These are phyloP conservation scores for Coryphaenoides rupestris DNA, from an alignment of 2,113 vertebrate species.

Conservation along the genomic window DNA sequence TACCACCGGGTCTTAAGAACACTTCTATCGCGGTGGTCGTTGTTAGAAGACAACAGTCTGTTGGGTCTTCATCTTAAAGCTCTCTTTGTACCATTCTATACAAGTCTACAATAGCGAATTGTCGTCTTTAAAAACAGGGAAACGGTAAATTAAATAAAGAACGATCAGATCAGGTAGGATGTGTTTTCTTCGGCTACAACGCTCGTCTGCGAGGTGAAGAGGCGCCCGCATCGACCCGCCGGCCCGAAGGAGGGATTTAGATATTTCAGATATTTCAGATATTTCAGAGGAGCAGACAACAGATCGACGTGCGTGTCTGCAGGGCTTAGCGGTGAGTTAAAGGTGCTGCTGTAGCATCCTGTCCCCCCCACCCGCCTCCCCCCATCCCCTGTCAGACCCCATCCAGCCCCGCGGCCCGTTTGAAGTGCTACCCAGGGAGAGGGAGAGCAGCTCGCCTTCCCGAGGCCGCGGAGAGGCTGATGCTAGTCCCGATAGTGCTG, in stretches of 20 bases:
- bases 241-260: not conserved
- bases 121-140: too few relatives aligned
- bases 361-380: constrained; percentile 29
- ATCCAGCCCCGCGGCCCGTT: constrained; percentile 44
- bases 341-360: constrained; percentile 24
- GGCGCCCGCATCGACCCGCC: not conserved
- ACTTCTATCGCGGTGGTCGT: too few relatives aligned
- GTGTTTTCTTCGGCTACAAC: too few relatives aligned
- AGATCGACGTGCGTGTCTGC: not conserved
- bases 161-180: too few relatives aligned
- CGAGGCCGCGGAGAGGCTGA: constrained; percentile 7
- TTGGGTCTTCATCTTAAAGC: too few relatives aligned
- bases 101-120: too few relatives aligned
- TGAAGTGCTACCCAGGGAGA: constrained; percentile 50
- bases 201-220: too few relatives aligned
- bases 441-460: constrained; percentile 19
- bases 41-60: too few relatives aligned
- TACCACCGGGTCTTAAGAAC: too few relatives aligned
- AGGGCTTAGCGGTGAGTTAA: not conserved
- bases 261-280: too few relatives aligned
- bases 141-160: too few relatives aligned
- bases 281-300: not conserved
- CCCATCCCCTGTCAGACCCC: constrained; percentile 3
- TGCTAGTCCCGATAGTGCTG: constrained; percentile 55
- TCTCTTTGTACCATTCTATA: too few relatives aligned